Evolutionary conservation across 2,888 invertebrate species (phyloP).

Genomic region (Phoronis australis): DNA sequence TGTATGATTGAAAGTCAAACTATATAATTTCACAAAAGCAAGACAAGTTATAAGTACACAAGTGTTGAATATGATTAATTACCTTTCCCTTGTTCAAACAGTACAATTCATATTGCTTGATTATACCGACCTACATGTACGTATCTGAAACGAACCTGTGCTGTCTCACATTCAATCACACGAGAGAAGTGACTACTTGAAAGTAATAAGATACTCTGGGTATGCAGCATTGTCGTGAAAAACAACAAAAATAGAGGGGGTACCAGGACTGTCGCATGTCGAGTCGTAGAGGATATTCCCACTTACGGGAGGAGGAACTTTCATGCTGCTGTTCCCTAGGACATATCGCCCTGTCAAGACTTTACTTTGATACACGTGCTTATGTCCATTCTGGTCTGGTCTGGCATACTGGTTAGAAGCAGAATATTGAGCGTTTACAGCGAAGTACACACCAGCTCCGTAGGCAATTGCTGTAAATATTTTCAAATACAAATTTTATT

Average conservation of each 20-base stretch:
- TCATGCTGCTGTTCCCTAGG: conserved; percentile 20
- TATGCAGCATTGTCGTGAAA: conserved; percentile 39
- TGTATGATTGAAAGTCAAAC: no score
- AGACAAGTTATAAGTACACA: no score
- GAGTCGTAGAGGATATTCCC: conserved; percentile 25
- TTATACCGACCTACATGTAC: no score
- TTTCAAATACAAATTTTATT: no score
- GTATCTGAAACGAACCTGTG: no score
- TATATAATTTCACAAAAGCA: no score
- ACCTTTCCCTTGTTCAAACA: no score
- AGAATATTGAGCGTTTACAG: conserved; percentile 23
- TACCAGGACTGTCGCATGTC: conserved; percentile 28
- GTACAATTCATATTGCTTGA: no score
- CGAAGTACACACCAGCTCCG: conserved; percentile 40
- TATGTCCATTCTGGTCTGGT: not conserved
- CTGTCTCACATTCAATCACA: no score
- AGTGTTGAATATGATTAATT: no score
- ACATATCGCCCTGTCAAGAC: conserved; percentile 31
- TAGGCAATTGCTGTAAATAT: no score
- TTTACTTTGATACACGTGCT: conserved; percentile 34
- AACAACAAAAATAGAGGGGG: conserved; percentile 33
- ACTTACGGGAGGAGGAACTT: conserved; percentile 30
- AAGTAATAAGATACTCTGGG: conserved; percentile 41
- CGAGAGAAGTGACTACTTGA: no score
- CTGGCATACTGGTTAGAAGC: conserved; percentile 22